Conservation (phyloP, 2,113 vertebrate species). For the Lampris incognitus region DNA sequence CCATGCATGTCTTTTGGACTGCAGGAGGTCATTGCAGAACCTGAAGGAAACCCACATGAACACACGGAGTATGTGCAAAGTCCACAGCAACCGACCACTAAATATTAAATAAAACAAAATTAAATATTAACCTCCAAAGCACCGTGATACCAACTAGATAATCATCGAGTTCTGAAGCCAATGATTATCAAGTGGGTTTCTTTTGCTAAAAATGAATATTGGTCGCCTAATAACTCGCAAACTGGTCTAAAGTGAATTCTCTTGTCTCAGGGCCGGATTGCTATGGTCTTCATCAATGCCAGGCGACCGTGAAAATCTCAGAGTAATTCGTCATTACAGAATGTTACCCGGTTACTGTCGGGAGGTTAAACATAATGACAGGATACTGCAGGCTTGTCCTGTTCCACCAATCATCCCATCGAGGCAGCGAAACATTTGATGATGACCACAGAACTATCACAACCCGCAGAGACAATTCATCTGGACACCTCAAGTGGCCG, state of each 20-base stretch:
- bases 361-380: slow-evolving; percentile 48
- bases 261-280: background rate
- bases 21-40: too few relatives aligned
- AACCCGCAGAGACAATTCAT: slow-evolving; percentile 15
- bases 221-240: background rate
- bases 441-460: slow-evolving; percentile 5
- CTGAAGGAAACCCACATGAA: too few relatives aligned
- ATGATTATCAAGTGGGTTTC: background rate
- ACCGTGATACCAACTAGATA: too few relatives aligned
- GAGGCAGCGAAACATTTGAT: background rate
- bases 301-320: slow-evolving; percentile 38
- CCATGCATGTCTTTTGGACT: too few relatives aligned
- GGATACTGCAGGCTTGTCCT: slow-evolving; percentile 20
- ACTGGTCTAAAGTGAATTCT: background rate
- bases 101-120: too few relatives aligned
- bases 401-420: slow-evolving; percentile 29
- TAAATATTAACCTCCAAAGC: too few relatives aligned
- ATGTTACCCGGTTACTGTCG: slow-evolving; percentile 33
- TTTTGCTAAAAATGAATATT: background rate
- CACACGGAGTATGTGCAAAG: too few relatives aligned
- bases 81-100: too few relatives aligned
- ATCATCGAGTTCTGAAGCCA: too few relatives aligned
- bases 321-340: slow-evolving; percentile 38
- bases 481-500: background rate
- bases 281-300: slow-evolving; percentile 26